Evolutionary conservation across 92 coral and sea anemone genomes (phyloP).

Genomic region (Micromussa lordhowensis): DNA sequence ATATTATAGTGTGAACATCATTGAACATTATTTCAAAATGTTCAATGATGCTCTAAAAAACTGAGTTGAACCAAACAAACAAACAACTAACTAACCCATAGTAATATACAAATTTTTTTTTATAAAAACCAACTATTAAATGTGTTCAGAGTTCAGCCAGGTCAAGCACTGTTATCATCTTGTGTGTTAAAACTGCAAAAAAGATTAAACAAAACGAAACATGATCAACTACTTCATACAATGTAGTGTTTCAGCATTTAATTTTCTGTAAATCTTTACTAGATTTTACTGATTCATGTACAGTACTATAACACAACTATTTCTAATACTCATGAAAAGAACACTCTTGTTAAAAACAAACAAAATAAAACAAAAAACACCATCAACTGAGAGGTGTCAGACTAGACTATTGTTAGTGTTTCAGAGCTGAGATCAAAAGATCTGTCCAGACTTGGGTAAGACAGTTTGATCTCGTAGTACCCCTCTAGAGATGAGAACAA

Average conservation of each 20-base stretch:
- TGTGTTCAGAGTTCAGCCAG: not conserved
- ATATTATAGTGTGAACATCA: no score
- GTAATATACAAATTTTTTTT: no score
- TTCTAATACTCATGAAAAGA: not conserved
- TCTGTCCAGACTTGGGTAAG: not conserved
- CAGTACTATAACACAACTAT: no score
- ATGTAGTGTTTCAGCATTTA: no score
- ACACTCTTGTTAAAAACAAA: no score
- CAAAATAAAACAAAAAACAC: not conserved
- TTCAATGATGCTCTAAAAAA: no score
- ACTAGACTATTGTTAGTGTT: not conserved
- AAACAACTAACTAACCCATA: no score
- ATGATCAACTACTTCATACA: no score
- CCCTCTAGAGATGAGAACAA: not conserved
- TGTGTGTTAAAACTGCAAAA: slow-evolving; percentile 12
- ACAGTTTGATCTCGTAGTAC: not conserved
- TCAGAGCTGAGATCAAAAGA: no score
- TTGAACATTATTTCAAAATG: no score
- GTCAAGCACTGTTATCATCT: not conserved
- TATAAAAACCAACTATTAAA: no score
- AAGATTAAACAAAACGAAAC: not conserved
- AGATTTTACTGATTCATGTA: not conserved
- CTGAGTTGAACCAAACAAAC: no score
- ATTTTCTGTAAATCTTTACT: not conserved
- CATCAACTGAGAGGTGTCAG: not conserved